Base-by-base conservation (phyloP, 2,888 invertebrate genomes). In the Pachliopta kotzebuea region DNA sequence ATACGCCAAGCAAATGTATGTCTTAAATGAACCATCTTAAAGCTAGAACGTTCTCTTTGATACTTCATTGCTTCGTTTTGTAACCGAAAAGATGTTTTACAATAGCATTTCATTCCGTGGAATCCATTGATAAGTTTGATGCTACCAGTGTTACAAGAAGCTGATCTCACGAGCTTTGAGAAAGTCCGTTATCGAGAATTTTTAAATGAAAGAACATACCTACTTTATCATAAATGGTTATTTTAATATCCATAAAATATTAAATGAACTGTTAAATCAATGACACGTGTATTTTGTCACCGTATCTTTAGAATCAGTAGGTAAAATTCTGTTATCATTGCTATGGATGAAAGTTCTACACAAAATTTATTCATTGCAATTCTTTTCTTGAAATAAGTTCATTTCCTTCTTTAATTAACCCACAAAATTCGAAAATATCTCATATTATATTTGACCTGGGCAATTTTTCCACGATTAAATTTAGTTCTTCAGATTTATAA, bases 111-210 rank as follows among this genome's bases (percentile, higher is more conserved):
- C 81, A 89, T 89, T 88, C 89, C 87, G 81, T 87, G 84, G 89
- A 85, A 86, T 86, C 90, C 91, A 91, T 91, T 91, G 90, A 91
- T 90, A 90, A 90, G 85, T 87, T 79, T 71, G 81, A 84, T 80
- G 90, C 90, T 90, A 90, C 90, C 86, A 89, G 90, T 90, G 87
- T 91, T 90, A 90, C 88, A 84, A 78, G 83, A 78, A 74, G 81
- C 77, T 77, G 80, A 76, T 88, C 89, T 87, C 88, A 88, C 86
- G 86, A 87, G 77, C 79, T 76, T 77, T 78, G 76, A 76, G 74
- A 83, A 78, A 81, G 76, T 78, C 79, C 77, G 81, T 83, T 81
- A 80, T 74, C 73, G 74, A 73, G 71, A 70, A 73, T 74, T 72
- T 75, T 75, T 14, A 52, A 52, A 52, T 52, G 21, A 52, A 52